Evolutionary conservation across 2,797 vertebrate species (phyloP).

Genomic region (Tiaroga cobitis): DNA sequence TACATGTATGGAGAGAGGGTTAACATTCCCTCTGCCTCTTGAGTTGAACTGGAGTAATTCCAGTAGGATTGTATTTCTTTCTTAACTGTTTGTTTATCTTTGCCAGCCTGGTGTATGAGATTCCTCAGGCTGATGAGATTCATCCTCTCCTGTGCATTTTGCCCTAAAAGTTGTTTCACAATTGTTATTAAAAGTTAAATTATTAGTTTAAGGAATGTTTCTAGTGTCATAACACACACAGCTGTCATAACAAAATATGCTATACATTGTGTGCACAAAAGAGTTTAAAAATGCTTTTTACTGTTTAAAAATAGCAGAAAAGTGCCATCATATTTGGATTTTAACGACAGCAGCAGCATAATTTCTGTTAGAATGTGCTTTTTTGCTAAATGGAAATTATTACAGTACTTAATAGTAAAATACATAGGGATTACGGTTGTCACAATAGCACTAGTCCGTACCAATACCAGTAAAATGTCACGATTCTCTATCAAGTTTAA

Average conservation of each 20-base stretch:
- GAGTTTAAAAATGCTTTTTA: not conserved
- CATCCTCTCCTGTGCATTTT: not conserved
- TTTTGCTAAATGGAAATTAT: not conserved
- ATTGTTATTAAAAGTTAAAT: not conserved
- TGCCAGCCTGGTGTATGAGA: slow-evolving; percentile 2
- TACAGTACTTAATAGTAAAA: not conserved
- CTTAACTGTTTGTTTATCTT: slow-evolving; percentile 24
- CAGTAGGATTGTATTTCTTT: not conserved
- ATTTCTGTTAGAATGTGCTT: not conserved
- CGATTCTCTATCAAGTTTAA: not conserved
- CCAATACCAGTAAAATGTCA: not conserved
- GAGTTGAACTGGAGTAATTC: no score
- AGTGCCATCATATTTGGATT: not conserved
- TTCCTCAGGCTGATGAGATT: not conserved
- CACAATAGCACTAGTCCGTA: not conserved
- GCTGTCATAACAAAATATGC: not conserved
- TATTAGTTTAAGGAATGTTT: not conserved
- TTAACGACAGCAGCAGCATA: not conserved
- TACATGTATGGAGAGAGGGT: not conserved
- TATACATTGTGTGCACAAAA: not conserved
- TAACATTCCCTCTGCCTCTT: not conserved
- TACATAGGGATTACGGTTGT: not conserved
- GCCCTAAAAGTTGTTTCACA: not conserved
- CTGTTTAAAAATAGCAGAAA: not conserved
- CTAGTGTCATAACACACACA: not conserved